Conservation (phyloP, 2,888 invertebrate genomes). For the Scelioninae gen. 1 region DNA sequence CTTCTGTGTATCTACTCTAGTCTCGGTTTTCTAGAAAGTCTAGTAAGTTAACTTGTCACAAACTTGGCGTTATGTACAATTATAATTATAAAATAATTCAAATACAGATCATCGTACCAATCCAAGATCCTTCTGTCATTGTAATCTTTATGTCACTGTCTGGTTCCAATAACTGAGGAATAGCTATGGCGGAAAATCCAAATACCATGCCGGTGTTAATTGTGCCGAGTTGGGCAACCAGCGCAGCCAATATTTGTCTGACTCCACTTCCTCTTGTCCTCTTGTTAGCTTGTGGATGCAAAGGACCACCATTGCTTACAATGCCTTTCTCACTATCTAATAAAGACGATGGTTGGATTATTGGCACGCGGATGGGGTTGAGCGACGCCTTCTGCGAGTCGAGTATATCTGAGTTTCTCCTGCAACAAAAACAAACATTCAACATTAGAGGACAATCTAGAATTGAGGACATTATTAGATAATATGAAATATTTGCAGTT, state of each 20-base stretch:
- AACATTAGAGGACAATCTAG: too few relatives aligned
- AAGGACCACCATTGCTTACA: constrained; percentile 69
- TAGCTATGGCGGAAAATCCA: constrained; percentile 88
- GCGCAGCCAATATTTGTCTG: constrained; percentile 87
- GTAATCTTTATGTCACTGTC: constrained; percentile 86
- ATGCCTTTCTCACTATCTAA: constrained; percentile 70
- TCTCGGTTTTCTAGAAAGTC: too few relatives aligned
- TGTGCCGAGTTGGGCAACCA: constrained; percentile 88
- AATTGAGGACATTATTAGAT: too few relatives aligned
- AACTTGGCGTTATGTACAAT: too few relatives aligned
- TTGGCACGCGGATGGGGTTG: constrained; percentile 73
- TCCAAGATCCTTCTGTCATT: constrained; percentile 87
- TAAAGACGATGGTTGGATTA: constrained; percentile 71
- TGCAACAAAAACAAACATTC: constrained; percentile 56
- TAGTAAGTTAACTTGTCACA: too few relatives aligned
- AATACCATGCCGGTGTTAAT: constrained; percentile 90
- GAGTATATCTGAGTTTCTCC: constrained; percentile 71
- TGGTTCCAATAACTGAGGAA: constrained; percentile 86
- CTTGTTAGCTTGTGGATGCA: constrained; percentile 70
- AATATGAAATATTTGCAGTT: too few relatives aligned
- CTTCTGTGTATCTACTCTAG: too few relatives aligned
- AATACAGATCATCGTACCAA: constrained; percentile 85
- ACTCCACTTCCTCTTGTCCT: constrained; percentile 77
- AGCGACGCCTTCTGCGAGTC: constrained; percentile 76
- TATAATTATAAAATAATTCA: too few relatives aligned